phyloP scores from a whole-genome alignment of 2,797 vertebrate genomes.

The Garrulus glandarius region DNA sequence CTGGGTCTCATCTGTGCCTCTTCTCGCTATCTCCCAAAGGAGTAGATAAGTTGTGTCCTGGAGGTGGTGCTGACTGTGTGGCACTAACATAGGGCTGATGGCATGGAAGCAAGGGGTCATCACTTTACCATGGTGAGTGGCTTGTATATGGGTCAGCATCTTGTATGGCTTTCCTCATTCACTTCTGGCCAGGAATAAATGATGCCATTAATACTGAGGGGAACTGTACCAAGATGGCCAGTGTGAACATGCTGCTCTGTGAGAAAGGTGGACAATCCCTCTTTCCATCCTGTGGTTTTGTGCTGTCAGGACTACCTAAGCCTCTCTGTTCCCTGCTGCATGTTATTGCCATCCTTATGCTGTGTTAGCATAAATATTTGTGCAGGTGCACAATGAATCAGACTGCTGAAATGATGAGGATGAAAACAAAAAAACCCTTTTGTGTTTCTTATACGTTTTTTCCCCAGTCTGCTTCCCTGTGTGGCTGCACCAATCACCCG shows the following conservation, averaged over 20 bases:
- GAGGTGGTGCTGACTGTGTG: background rate
- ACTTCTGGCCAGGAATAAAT: background rate
- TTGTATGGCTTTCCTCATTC: background rate
- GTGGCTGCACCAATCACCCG: background rate
- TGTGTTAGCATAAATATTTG: background rate
- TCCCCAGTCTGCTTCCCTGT: background rate
- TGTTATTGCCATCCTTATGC: background rate
- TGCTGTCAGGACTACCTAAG: background rate
- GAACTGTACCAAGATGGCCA: background rate
- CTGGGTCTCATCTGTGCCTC: background rate
- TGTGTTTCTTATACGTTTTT: background rate
- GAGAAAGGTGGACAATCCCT: background rate
- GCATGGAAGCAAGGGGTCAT: background rate
- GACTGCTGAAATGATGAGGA: background rate
- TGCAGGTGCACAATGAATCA: constrained; percentile 5
- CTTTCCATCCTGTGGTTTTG: background rate
- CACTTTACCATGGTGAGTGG: rapidly evolving
- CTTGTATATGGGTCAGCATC: background rate
- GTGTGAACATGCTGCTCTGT: background rate
- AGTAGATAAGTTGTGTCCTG: background rate
- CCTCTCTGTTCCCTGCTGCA: background rate
- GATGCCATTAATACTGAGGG: background rate
- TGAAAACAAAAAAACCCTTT: background rate
- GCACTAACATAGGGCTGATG: background rate
- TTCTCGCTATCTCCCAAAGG: background rate